phyloP scores from a whole-genome alignment of 2,797 vertebrate genomes.

The Tarsius wallacei region DNA sequence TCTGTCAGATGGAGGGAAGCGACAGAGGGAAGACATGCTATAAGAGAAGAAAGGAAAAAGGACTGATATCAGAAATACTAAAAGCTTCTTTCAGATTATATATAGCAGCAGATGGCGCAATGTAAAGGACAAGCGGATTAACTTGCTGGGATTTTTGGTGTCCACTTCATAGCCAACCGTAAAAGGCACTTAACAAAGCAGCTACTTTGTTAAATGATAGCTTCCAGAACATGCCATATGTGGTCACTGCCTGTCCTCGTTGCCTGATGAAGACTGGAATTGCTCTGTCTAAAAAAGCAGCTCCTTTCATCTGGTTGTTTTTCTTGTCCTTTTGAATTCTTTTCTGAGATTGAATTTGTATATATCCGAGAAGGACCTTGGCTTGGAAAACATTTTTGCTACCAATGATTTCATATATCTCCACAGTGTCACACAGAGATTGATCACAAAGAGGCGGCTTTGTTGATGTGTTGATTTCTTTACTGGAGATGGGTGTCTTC shows the following conservation, averaged over 20 bases:
- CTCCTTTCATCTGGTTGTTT: slow-evolving; percentile 69
- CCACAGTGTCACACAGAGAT: background rate
- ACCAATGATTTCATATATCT: background rate
- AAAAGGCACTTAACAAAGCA: slow-evolving; percentile 68
- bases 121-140: slow-evolving; percentile 59
- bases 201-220: background rate
- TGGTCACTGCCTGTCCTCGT: slow-evolving; percentile 39
- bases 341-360: slow-evolving; percentile 76
- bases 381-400: slow-evolving; percentile 38
- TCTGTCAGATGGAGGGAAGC: background rate
- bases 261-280: slow-evolving; percentile 75
- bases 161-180: slow-evolving; percentile 56
- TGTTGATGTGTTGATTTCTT: slow-evolving; percentile 31
- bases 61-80: background rate
- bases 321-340: slow-evolving; percentile 81
- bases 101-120: slow-evolving; percentile 10
- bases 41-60: background rate
- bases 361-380: slow-evolving; percentile 60
- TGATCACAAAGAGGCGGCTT: background rate
- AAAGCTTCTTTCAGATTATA: slow-evolving; percentile 10
- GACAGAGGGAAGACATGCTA: background rate
- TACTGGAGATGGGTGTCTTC: background rate
- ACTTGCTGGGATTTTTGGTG: slow-evolving; percentile 6
- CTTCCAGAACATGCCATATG: slow-evolving; percentile 74
- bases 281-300: slow-evolving; percentile 70